Base-by-base conservation (phyloP, 2,113 vertebrate species). In the Scalopus aquaticus region DNA sequence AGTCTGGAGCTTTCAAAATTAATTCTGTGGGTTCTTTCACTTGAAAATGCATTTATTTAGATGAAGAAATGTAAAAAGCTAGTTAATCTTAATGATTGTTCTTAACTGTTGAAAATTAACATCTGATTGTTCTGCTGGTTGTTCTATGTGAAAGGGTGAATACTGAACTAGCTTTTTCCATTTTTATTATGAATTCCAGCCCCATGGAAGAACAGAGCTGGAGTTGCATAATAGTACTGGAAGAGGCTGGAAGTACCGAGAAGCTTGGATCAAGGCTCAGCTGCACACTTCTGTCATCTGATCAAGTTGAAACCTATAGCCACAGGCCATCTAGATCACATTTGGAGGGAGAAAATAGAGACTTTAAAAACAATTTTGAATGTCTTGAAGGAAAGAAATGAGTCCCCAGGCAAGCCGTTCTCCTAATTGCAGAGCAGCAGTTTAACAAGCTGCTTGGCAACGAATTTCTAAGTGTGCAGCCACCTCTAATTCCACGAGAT, bases 1-100 rank as follows among this genome's bases (percentile, higher is more conserved):
- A 37, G 9, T 44, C 51, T 42, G 44, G 39, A 69, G 81, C 60
- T 83, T 94, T 72, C 46, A 80, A 82, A 94, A 86, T 30, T 60
- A 90, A 93, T 72, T 90, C 46, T 78, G 74, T 62, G 69, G 26
- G 32, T 87, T 95, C 95, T 95, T 96, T 88, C 67, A 49, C 67
- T 93, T 93, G 94, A 89, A 96, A 95, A 96, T 88, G 92, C 39
- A 95, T 95, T 87, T 76, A 90, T 12, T 69, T 44, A 56, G 49
- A 88, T 85, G 80, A 78, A 72, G 51, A 96, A 95, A 96, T 96
- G 96, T 93, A 96, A 97, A 97, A 97, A 97, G 96, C 96, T 96
- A 96, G 96, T 96, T 96, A 91, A 84, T 85, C 69, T 90, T 65
- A 56, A 76, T 22, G 49, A 35, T 88, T 95, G 54, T 62, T 96